A percentile compares a stretch with the other conserved stretches of the same genome.
phyloP scores from a whole-genome alignment of 1,140 invertebrate species.

The Trichoplusia ni region DNA sequence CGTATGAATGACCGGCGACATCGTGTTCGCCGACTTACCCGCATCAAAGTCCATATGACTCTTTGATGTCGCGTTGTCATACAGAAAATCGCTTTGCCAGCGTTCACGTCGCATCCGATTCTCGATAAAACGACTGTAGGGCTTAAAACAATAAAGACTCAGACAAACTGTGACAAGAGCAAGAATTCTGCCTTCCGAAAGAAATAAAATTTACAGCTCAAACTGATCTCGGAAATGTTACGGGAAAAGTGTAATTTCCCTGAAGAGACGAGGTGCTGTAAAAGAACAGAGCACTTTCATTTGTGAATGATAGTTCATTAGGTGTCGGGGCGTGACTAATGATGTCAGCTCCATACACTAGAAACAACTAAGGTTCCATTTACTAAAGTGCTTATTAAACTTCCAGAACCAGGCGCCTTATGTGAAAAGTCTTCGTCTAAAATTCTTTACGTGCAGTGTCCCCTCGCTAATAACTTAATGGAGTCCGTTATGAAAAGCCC shows the following conservation, averaged over 20 bases:
- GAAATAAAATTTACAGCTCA: not conserved
- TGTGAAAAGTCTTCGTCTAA: conserved; percentile 2
- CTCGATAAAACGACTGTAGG: not conserved
- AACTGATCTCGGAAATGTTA: not conserved
- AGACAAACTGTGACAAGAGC: no score
- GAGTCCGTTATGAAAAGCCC: conserved; percentile 25
- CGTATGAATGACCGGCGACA: conserved; percentile 30
- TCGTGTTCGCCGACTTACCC: not conserved
- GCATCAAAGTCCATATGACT: conserved; percentile 2
- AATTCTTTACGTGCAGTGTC: conserved; percentile 12
- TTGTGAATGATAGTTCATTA: conserved; percentile 30
- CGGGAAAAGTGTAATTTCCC: not conserved
- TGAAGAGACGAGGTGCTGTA: conserved; percentile 3
- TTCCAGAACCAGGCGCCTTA: conserved; percentile 1
- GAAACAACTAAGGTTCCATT: conserved; percentile 11
- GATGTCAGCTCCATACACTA: conserved; percentile 22
- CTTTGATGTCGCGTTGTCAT: not conserved
- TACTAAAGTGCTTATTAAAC: conserved; percentile 9
- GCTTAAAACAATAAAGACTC: not conserved
- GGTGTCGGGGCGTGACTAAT: conserved; percentile 19
- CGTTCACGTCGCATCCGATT: not conserved
- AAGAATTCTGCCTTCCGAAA: not conserved
- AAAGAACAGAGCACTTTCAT: conserved; percentile 26
- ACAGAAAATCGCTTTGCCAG: not conserved
- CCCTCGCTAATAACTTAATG: conserved; percentile 41